Conservation (phyloP, 1,140 invertebrate species). For the Stenopsyche tienmushanensis region DNA sequence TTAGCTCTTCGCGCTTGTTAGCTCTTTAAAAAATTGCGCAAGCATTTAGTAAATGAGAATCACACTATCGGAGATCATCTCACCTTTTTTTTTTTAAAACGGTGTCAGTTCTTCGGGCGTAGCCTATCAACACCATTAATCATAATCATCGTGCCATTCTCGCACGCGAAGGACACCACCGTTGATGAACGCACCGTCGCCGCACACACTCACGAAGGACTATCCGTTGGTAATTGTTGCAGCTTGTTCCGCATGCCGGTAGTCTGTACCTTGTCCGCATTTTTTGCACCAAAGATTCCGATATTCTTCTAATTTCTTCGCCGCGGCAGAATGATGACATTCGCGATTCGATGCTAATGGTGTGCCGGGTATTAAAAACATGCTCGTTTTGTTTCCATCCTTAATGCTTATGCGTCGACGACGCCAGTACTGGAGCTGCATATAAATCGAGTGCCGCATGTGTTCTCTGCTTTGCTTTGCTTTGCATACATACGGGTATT, state of each 20-base stretch:
- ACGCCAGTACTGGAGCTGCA: slow-evolving; percentile 12
- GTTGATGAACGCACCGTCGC: not conserved
- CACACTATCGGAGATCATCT: too few species aligned
- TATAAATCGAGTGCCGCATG: slow-evolving; percentile 11
- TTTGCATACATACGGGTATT: slow-evolving; percentile 26
- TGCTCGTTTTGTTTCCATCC: slow-evolving; percentile 4
- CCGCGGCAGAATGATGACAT: not conserved
- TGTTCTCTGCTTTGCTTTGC: slow-evolving; percentile 5
- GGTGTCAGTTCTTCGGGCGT: too few species aligned
- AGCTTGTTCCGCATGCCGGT: too few species aligned
- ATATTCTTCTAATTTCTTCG: too few species aligned
- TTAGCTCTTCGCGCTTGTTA: too few species aligned
- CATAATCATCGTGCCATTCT: too few species aligned
- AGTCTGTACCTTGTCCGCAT: too few species aligned
- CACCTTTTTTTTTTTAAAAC: too few species aligned
- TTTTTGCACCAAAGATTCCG: too few species aligned
- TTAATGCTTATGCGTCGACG: slow-evolving; percentile 5
- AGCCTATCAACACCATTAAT: too few species aligned
- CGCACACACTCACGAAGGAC: slow-evolving; percentile 12
- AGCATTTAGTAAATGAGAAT: too few species aligned
- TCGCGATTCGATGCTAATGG: not conserved
- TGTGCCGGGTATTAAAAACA: slow-evolving; percentile 5
- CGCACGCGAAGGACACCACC: slow-evolving; percentile 10
- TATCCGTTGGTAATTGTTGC: not conserved
- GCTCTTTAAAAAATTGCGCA: too few species aligned